These are phyloP conservation scores for Dryobota labecula DNA, from an alignment of 2,888 invertebrate genomes.

Conservation along the genomic window DNA sequence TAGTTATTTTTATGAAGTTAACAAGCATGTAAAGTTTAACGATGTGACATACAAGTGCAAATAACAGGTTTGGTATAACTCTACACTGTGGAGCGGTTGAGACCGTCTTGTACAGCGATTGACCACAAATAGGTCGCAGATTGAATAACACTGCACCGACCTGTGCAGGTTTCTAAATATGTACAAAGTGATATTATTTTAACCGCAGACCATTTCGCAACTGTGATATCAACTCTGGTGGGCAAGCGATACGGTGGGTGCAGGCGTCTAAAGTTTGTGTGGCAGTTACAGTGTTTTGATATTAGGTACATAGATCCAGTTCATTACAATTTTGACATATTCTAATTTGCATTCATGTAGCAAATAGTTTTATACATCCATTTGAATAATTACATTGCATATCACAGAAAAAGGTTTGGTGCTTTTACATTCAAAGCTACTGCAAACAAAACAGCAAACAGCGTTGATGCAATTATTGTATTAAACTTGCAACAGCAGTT, in stretches of 20 bases:
- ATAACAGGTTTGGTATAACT: constrained; percentile 69
- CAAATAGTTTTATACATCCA: constrained; percentile 6
- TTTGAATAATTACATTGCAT: constrained; percentile 6
- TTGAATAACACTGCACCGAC: constrained; percentile 86
- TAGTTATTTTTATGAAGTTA: constrained; percentile 57
- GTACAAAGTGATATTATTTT: constrained; percentile 85
- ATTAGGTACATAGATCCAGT: constrained; percentile 49
- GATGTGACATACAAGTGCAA: constrained; percentile 50
- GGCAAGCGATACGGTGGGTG: constrained; percentile 63
- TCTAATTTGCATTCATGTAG: constrained; percentile 25
- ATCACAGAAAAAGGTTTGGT: neutral
- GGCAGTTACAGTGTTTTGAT: constrained; percentile 37
- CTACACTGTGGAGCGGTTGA: constrained; percentile 66
- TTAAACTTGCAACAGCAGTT: constrained; percentile 13
- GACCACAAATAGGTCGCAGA: constrained; percentile 89
- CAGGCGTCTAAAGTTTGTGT: constrained; percentile 61
- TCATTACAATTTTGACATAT: constrained; percentile 47
- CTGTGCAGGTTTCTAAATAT: constrained; percentile 88
- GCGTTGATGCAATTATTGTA: neutral
- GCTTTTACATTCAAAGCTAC: neutral
- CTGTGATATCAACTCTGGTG: constrained; percentile 65
- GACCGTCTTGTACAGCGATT: constrained; percentile 75
- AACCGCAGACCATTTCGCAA: constrained; percentile 85
- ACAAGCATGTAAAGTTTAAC: constrained; percentile 46
- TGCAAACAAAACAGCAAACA: constrained; percentile 11